Evolutionary conservation across 2,888 invertebrate genomes (phyloP).

Genomic region (Hesperia comma): DNA sequence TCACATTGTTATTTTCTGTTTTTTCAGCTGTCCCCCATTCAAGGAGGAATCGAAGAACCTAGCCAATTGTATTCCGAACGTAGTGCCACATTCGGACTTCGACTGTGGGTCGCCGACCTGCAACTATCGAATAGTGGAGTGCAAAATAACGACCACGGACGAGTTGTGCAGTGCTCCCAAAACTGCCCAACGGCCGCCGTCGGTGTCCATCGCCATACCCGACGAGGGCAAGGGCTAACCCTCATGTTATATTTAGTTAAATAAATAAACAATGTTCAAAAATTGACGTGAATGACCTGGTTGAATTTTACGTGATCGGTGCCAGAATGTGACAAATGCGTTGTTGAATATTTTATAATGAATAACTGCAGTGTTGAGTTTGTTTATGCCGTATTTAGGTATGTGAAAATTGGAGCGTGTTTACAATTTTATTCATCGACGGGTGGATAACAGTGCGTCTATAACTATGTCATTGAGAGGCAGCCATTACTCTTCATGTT

Average conservation of each 20-base stretch:
- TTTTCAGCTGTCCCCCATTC: slow-evolving; percentile 74
- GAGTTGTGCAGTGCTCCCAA: slow-evolving; percentile 59
- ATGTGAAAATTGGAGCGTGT: not conserved
- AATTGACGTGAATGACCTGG: slow-evolving; percentile 31
- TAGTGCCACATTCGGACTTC: slow-evolving; percentile 69
- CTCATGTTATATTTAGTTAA: slow-evolving; percentile 47
- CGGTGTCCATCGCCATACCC: slow-evolving; percentile 85
- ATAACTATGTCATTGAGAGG: too few relatives aligned
- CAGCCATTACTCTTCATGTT: not conserved
- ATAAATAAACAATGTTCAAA: slow-evolving; percentile 53
- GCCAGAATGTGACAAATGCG: slow-evolving; percentile 36
- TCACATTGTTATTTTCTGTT: slow-evolving; percentile 4
- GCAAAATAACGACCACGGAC: slow-evolving; percentile 76
- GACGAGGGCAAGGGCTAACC: slow-evolving; percentile 82
- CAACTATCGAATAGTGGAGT: slow-evolving; percentile 78
- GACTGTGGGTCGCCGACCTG: slow-evolving; percentile 74
- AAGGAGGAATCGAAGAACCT: slow-evolving; percentile 69
- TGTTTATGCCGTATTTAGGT: not conserved
- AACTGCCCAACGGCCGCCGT: slow-evolving; percentile 67
- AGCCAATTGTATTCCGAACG: slow-evolving; percentile 67
- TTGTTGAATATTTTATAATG: slow-evolving; percentile 36
- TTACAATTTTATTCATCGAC: not conserved
- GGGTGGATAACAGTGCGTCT: too few relatives aligned
- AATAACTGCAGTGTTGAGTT: slow-evolving; percentile 10
- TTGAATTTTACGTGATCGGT: slow-evolving; percentile 31